These are phyloP conservation scores for Morpho helenor DNA, from an alignment of 2,888 invertebrate genomes.

Conservation along the genomic window DNA sequence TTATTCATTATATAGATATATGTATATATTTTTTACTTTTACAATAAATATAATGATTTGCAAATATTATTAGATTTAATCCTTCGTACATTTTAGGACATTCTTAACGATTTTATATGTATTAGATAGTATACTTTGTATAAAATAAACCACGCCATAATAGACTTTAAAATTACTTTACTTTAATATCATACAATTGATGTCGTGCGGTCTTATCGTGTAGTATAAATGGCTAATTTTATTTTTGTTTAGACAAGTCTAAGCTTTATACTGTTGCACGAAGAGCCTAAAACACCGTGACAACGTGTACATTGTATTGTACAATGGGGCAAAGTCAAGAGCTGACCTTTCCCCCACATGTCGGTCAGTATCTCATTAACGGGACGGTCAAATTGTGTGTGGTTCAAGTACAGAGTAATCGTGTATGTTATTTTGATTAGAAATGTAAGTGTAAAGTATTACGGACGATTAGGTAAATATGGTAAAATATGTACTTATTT, in stretches of 20 bases:
- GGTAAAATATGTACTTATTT: not conserved
- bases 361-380: conserved; percentile 73
- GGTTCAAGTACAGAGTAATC: conserved; percentile 6
- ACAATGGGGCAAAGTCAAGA: conserved; percentile 42
- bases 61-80: too few relatives aligned
- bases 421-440: not conserved
- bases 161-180: conserved; percentile 5
- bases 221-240: conserved; percentile 10
- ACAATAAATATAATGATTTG: too few relatives aligned
- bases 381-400: conserved; percentile 42
- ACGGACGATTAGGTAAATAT: too few relatives aligned
- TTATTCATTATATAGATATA: too few relatives aligned
- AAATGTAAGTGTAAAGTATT: not conserved
- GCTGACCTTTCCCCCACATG: conserved; percentile 63
- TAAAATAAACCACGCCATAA: conserved; percentile 1
- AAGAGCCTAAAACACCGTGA: conserved; percentile 4
- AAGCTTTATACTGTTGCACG: not conserved
- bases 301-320: conserved; percentile 16
- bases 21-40: too few relatives aligned
- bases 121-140: not conserved
- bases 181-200: conserved; percentile 9
- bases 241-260: not conserved
- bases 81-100: not conserved
- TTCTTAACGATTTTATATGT: not conserved
- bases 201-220: conserved; percentile 13